phyloP scores from a whole-genome alignment of 2,888 invertebrate genomes.

The Tenthredo amoena region DNA sequence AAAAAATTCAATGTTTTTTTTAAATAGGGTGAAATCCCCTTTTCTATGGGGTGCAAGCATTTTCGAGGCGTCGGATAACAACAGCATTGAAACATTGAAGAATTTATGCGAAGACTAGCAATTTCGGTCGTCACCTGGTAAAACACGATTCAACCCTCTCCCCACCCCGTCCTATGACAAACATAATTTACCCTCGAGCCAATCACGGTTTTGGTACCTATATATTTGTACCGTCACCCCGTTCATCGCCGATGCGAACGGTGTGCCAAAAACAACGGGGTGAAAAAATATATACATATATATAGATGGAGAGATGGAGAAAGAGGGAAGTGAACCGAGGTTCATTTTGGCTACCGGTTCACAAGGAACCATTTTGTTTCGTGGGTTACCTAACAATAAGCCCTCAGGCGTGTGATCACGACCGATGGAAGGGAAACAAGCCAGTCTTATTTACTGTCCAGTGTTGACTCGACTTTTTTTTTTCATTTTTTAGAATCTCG shows the following conservation, averaged over 20 bases:
- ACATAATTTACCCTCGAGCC: slow-evolving; percentile 28
- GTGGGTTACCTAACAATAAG: slow-evolving; percentile 8
- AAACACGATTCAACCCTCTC: neutral
- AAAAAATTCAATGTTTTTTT: neutral
- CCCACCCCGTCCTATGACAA: neutral
- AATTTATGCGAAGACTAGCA: slow-evolving; percentile 32
- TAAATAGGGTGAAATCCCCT: neutral
- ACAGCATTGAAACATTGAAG: neutral
- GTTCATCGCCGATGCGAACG: slow-evolving; percentile 23
- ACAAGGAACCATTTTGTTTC: slow-evolving; percentile 31
- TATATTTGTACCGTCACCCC: neutral
- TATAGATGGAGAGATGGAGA: neutral
- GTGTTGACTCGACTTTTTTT: neutral
- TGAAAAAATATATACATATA: neutral
- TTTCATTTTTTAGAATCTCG: neutral
- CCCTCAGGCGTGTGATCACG: neutral
- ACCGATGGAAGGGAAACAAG: slow-evolving; percentile 14
- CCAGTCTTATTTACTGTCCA: neutral
- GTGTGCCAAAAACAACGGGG: slow-evolving; percentile 26
- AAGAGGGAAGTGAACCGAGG: neutral
- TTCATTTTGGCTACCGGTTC: neutral
- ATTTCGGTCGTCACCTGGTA: neutral
- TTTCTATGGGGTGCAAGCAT: neutral
- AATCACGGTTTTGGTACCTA: slow-evolving; percentile 4
- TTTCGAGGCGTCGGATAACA: neutral